phyloP scores from a whole-genome alignment of 2,888 invertebrate genomes.

The Tenthredo mesomela region DNA sequence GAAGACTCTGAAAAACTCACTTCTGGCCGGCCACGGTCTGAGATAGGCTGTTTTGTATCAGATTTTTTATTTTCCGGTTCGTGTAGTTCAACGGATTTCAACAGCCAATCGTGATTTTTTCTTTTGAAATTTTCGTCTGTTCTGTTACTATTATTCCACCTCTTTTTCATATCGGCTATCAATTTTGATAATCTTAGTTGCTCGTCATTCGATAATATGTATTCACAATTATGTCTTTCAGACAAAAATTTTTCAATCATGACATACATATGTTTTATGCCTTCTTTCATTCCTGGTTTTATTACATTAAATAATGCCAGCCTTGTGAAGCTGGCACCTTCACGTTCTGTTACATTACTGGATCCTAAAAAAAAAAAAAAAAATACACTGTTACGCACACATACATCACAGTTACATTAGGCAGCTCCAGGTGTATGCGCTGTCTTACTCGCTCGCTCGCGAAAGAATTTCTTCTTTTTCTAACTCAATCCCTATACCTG shows the following conservation, averaged over 20 bases:
- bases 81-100: slow-evolving; percentile 9
- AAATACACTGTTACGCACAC: too few relatives aligned
- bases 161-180: not conserved
- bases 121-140: slow-evolving; percentile 5
- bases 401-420: too few relatives aligned
- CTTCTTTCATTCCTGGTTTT: too few relatives aligned
- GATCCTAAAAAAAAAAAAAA: too few relatives aligned
- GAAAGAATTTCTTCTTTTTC: too few relatives aligned
- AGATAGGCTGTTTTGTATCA: not conserved
- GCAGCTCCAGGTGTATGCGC: too few relatives aligned
- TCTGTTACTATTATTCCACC: slow-evolving; percentile 6
- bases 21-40: not conserved
- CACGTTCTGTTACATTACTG: too few relatives aligned
- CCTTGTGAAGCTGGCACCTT: too few relatives aligned
- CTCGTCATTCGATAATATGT: slow-evolving; percentile 6
- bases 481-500: too few relatives aligned
- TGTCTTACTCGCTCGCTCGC: too few relatives aligned
- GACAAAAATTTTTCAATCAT: slow-evolving; percentile 1
- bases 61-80: not conserved
- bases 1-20: not conserved
- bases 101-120: slow-evolving; percentile 14
- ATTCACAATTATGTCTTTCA: not conserved
- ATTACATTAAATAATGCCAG: too few relatives aligned
- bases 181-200: not conserved
- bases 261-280: too few relatives aligned